phyloP scores from a whole-genome alignment of 2,113 vertebrate species.

The Collichthys lucidus region DNA sequence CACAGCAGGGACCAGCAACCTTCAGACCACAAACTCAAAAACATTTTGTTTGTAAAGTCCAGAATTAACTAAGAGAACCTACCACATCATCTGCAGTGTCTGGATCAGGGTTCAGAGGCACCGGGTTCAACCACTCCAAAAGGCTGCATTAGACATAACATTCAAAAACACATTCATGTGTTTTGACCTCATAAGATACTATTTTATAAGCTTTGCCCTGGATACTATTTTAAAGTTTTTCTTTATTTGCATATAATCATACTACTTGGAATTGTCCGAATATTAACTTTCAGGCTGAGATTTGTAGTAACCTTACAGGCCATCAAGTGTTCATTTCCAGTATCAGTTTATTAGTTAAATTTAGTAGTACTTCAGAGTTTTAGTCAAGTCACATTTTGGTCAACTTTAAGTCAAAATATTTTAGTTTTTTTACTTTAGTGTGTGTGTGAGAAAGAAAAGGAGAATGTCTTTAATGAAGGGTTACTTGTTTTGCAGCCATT shows the following conservation, averaged over 20 bases:
- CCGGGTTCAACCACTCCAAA: slow-evolving; percentile 81
- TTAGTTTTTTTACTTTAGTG: too few relatives aligned
- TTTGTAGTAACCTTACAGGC: too few relatives aligned
- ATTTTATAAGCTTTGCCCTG: not conserved
- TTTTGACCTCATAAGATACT: not conserved
- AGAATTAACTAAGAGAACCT: slow-evolving; percentile 6
- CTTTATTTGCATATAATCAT: not conserved
- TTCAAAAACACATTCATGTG: too few relatives aligned
- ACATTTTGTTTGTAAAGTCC: not conserved
- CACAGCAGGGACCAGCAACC: not conserved
- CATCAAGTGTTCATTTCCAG: not conserved
- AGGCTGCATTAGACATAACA: slow-evolving; percentile 63
- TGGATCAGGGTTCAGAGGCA: slow-evolving; percentile 56
- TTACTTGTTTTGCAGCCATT: too few relatives aligned
- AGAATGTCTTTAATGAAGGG: too few relatives aligned
- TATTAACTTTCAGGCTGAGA: too few relatives aligned
- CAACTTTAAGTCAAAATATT: too few relatives aligned
- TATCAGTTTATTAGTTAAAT: not conserved
- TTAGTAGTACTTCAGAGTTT: too few relatives aligned
- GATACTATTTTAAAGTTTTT: not conserved
- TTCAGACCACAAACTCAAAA: not conserved
- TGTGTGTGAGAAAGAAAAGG: too few relatives aligned
- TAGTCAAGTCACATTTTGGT: too few relatives aligned
- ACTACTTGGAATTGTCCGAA: not conserved
- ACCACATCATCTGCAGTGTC: slow-evolving; percentile 45